Evolutionary conservation across 2,888 invertebrate genomes (phyloP), one percentile per base, ranked within the genome.

Genomic region (Drosophila siamana): DNA sequence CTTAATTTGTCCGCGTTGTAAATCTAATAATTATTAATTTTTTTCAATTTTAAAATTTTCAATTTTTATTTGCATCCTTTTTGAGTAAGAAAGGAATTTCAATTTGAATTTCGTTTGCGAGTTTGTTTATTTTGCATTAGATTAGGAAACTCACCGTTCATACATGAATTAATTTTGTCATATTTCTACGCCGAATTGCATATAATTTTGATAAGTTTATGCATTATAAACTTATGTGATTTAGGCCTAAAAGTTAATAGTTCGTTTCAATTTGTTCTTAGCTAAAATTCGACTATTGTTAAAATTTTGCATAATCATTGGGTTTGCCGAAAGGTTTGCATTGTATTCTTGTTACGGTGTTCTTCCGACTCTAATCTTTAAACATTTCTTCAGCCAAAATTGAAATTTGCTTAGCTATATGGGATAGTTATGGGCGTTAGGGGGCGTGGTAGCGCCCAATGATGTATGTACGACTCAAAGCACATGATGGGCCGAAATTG

Each of bases 71-170:
- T 9, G 11, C 19, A 44, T 54, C 22, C 28, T 22, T 30, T 30
- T 15, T 13, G 1, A 26, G 36, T 38, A 15, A 13, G 5, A 13
- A 52, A 22, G 54, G 22, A 44, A 60, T 52, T 41, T 50, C 28
- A 15, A 50, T 30, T 60, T 44, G 9, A 44, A 60, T 60, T 55
- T 55, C 38, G 38, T 40, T 46, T 47, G 40, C 8, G 36, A 41
- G 38, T 55, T 15, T 19, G 4, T 44, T 8, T 41, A n/a, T 55
- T 52, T 36, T 64, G 41, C 62, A 74, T 88, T 83, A 88, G 89
- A 88, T 89, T 90, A 91, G 90, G 88, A 90, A 90, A 90, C 91
- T 90, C 88, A 90, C 90, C 91, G 90, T 88, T 86, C 77, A 75
- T 68, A 80, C 59, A 74, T 70, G 61, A 47, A 47, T 73, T 80